Evolutionary conservation across 2,113 vertebrate genomes (phyloP).

Genomic region (Cisticola juncidis): DNA sequence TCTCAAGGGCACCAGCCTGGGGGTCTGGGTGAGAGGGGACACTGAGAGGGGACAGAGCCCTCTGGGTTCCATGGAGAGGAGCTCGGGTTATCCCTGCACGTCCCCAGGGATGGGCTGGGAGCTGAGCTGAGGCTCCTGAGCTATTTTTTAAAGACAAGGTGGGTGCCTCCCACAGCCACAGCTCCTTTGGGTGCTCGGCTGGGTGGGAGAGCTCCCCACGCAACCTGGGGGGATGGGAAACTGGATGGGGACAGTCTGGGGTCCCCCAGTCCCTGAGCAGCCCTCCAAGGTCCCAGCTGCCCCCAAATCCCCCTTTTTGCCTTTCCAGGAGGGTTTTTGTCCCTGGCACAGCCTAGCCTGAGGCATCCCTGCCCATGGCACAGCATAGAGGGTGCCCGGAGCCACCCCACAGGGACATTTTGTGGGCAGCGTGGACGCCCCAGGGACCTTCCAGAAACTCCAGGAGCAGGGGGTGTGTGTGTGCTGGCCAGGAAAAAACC

Average conservation of each 20-base stretch:
- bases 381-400: not conserved
- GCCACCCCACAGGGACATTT: not conserved
- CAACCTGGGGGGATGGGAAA: not conserved
- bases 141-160: not conserved
- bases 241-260: not conserved
- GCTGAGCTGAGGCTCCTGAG: not conserved
- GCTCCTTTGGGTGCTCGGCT: not conserved
- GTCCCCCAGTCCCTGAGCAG: not conserved
- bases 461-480: accelerated
- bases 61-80: accelerated
- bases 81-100: accelerated
- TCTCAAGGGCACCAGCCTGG: not conserved
- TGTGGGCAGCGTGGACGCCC: accelerated
- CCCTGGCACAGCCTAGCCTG: not conserved
- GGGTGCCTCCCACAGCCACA: not conserved
- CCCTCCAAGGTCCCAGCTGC: not conserved
- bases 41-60: accelerated
- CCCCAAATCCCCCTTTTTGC: accelerated
- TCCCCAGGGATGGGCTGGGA: no score
- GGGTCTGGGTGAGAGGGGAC: not conserved
- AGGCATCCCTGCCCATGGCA: not conserved
- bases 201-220: not conserved
- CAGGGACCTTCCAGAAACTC: not conserved
- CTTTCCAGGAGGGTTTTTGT: not conserved
- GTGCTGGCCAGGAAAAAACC: not conserved